A percentile compares a stretch with the other conserved stretches of the same genome.
phyloP scores from a whole-genome alignment of 2,797 vertebrate species.

The Tarsius wallacei region DNA sequence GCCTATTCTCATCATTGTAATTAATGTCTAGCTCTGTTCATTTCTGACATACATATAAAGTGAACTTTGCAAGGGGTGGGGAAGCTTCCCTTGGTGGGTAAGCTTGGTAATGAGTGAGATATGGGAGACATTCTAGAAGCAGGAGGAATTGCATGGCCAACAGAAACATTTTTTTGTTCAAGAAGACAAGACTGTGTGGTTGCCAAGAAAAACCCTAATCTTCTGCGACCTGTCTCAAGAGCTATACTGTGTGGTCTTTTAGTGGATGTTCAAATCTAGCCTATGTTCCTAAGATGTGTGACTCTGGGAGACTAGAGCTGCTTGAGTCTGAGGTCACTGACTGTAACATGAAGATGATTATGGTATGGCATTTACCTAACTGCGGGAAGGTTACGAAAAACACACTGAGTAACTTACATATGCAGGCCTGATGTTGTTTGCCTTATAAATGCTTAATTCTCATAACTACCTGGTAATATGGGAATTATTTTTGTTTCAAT shows the following conservation, averaged over 20 bases:
- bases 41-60: not conserved
- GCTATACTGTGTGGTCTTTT: not conserved
- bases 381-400: constrained; percentile 5
- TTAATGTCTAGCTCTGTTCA: not conserved
- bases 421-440: not conserved
- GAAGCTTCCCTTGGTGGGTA: not conserved
- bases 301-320: not conserved
- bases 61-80: not conserved
- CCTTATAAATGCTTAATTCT: not conserved
- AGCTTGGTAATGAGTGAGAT: not conserved
- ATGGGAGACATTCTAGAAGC: not conserved
- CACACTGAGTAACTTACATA: not conserved
- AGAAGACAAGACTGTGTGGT: not conserved
- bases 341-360: not conserved
- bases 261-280: not conserved
- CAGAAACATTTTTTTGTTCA: not conserved
- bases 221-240: not conserved
- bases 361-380: not conserved
- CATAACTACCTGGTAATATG: not conserved
- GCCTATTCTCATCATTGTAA: not conserved
- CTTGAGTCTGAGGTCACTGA: not conserved
- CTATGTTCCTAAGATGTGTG: not conserved
- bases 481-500: not conserved
- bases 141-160: not conserved
- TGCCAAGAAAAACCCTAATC: not conserved